Evolutionary conservation across 2,888 invertebrate genomes (phyloP).

Genomic region (Coleophora deauratella): DNA sequence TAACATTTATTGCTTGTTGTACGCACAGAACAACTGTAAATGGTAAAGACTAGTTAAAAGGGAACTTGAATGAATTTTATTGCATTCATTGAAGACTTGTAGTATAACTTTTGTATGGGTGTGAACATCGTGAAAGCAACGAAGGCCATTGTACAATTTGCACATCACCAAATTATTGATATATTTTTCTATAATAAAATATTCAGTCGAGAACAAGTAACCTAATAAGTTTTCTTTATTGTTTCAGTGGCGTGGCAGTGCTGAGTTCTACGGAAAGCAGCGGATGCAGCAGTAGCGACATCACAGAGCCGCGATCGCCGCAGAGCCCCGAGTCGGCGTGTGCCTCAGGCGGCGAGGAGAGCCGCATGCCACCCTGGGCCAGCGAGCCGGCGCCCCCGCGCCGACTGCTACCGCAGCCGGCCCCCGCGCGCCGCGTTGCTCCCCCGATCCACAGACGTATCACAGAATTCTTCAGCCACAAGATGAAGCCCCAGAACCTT

Average conservation of each 20-base stretch:
- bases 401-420: slow-evolving; percentile 52
- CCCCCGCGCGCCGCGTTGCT: slow-evolving; percentile 44
- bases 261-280: slow-evolving; percentile 84
- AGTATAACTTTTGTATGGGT: too few species aligned
- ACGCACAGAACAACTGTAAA: too few species aligned
- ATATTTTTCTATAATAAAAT: too few species aligned
- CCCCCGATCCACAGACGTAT: slow-evolving; percentile 82
- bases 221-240: slow-evolving; percentile 16
- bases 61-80: too few species aligned
- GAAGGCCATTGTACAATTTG: too few species aligned
- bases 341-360: slow-evolving; percentile 56
- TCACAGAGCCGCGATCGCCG: slow-evolving; percentile 90
- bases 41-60: too few species aligned
- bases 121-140: too few species aligned
- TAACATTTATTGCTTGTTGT: background rate
- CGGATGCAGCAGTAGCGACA: slow-evolving; percentile 82
- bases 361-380: slow-evolving; percentile 71
- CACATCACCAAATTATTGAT: too few species aligned
- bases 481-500: slow-evolving; percentile 80
- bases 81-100: too few species aligned
- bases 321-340: slow-evolving; percentile 79
- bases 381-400: slow-evolving; percentile 66
- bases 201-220: too few species aligned
- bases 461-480: slow-evolving; percentile 88
- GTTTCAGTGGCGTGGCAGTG: slow-evolving; percentile 88